phyloP scores from a whole-genome alignment of 1,140 invertebrate species.

The Eriosoma lanigerum region DNA sequence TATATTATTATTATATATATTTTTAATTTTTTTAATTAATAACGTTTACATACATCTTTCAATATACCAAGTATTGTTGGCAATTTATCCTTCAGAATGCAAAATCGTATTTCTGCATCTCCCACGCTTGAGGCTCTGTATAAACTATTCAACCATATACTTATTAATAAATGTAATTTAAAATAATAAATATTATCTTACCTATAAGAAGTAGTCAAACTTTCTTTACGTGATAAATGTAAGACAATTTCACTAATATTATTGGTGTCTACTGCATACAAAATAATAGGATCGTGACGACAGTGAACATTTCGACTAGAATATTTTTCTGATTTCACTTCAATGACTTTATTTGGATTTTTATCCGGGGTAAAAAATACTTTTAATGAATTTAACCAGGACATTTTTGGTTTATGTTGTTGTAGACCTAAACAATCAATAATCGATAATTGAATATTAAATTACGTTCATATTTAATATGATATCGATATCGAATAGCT shows the following conservation, averaged over 20 bases:
- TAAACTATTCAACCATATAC: conserved; percentile 65
- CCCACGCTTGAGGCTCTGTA: conserved; percentile 68
- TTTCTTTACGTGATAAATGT: conserved; percentile 69
- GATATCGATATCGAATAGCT: too few relatives aligned
- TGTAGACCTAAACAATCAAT: neutral
- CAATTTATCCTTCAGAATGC: conserved; percentile 71
- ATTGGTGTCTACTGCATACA: conserved; percentile 65
- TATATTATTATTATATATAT: neutral
- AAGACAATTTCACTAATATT: conserved; percentile 72
- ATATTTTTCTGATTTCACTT: conserved; percentile 69
- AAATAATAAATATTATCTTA: conserved; percentile 57
- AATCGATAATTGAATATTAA: neutral
- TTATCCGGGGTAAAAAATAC: conserved; percentile 54
- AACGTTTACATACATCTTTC: conserved; percentile 65
- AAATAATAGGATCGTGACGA: conserved; percentile 70
- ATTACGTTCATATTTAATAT: neutral
- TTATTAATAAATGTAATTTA: neutral
- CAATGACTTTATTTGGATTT: conserved; percentile 65
- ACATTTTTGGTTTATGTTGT: conserved; percentile 11
- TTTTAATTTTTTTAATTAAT: too few relatives aligned
- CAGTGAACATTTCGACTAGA: conserved; percentile 65
- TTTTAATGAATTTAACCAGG: conserved; percentile 46
- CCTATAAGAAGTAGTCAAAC: conserved; percentile 69
- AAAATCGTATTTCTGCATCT: conserved; percentile 70
- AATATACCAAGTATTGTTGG: conserved; percentile 70